phyloP scores from a whole-genome alignment of 1,140 invertebrate genomes.

The Andrena cerasifolii region DNA sequence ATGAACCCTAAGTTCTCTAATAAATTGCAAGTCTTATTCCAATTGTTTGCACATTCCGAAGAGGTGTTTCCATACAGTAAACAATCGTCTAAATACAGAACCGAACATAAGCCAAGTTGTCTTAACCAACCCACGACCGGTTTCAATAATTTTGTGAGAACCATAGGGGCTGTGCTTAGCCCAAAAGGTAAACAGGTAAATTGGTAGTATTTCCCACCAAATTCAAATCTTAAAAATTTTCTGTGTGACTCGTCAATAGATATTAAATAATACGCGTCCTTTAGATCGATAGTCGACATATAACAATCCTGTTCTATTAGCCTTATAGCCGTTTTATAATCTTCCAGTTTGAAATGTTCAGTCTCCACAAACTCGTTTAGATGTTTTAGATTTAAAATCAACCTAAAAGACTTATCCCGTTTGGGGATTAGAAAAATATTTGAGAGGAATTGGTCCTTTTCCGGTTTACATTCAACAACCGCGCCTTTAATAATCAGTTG shows the following conservation, averaged over 20 bases:
- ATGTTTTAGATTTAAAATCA: slow-evolving; percentile 14
- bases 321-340: background rate
- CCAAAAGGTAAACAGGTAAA: slow-evolving; percentile 26
- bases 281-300: background rate
- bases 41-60: background rate
- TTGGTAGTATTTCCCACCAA: background rate
- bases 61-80: background rate
- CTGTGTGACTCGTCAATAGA: background rate
- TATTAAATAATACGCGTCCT: background rate
- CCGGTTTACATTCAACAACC: background rate
- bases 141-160: slow-evolving; percentile 29
- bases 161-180: background rate
- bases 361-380: slow-evolving; percentile 12
- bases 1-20: slow-evolving; percentile 37
- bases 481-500: background rate
- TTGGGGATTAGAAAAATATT: slow-evolving; percentile 3
- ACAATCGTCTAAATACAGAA: slow-evolving; percentile 29
- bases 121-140: background rate
- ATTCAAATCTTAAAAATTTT: slow-evolving; percentile 25
- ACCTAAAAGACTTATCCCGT: background rate
- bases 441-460: background rate
- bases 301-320: background rate
- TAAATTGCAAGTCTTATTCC: background rate
- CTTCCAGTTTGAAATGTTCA: background rate
- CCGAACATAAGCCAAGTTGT: background rate